Percentiles rank a stretch among this genome's conserved stretches.
Evolutionary conservation across 2,888 invertebrate genomes (phyloP).

Genomic region (Scelioninae gen. 1): DNA sequence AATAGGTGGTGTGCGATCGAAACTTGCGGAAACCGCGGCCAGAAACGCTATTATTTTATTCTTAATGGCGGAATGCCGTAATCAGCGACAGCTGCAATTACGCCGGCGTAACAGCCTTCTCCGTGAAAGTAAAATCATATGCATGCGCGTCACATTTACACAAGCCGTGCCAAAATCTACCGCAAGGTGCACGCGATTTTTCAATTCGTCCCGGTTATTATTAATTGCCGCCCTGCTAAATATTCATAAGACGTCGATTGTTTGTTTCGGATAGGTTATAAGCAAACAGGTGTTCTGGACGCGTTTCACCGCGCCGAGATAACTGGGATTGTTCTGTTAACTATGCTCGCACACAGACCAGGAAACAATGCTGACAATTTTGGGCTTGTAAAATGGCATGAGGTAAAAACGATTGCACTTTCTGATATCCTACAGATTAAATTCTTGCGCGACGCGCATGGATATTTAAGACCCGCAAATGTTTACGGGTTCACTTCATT

Average conservation of each 20-base stretch:
- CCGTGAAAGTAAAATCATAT: constrained; percentile 15
- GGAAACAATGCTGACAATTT: constrained; percentile 48
- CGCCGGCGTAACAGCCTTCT: constrained; percentile 21
- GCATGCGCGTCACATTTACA: constrained; percentile 25
- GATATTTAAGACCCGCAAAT: constrained; percentile 3
- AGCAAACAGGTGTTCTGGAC: constrained; percentile 53
- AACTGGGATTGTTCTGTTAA: constrained; percentile 47
- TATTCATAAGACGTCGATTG: constrained; percentile 50
- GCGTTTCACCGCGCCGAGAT: constrained; percentile 17
- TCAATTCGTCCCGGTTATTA: constrained; percentile 40
- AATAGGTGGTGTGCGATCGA: too few species aligned
- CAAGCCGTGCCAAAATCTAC: constrained; percentile 18
- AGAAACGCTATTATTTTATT: too few species aligned
- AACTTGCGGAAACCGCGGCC: too few species aligned
- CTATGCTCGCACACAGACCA: constrained; percentile 21
- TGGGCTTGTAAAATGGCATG: constrained; percentile 7
- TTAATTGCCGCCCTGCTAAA: constrained; percentile 38
- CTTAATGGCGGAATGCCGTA: too few species aligned
- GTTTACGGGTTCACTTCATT: too few species aligned
- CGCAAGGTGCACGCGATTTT: constrained; percentile 47
- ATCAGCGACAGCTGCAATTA: too few species aligned
- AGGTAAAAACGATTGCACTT: constrained; percentile 21
- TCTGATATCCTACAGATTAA: constrained; percentile 22
- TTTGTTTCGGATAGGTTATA: constrained; percentile 36
- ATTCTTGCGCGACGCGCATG: constrained; percentile 17